These are phyloP conservation scores for Orycteropus afer DNA, from an alignment of 2,113 vertebrate species.

Conservation along the genomic window DNA sequence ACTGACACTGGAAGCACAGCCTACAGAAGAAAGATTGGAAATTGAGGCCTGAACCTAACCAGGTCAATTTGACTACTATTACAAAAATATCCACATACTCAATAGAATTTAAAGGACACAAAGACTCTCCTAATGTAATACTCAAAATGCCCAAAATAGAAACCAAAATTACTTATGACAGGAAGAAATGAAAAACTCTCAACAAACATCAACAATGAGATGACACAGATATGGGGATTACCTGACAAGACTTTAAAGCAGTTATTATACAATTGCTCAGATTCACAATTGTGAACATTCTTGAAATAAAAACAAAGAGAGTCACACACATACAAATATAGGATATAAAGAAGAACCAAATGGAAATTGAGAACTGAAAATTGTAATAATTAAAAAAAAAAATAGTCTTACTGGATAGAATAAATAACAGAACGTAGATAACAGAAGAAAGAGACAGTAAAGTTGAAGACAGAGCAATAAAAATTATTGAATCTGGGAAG, in stretches of 20 bases:
- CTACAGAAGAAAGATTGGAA: neutral
- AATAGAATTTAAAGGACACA: neutral
- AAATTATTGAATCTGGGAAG: no score
- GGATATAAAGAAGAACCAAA: no score
- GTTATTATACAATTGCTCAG: neutral
- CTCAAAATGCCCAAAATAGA: neutral
- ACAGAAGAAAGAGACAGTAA: no score
- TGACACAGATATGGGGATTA: neutral
- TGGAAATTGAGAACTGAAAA: neutral
- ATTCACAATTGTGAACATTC: neutral
- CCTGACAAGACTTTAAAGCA: neutral
- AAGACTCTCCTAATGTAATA: neutral
- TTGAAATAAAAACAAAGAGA: neutral
- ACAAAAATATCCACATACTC: no score
- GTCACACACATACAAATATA: neutral
- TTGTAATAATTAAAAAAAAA: neutral
- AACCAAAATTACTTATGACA: no score
- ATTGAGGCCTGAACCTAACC: neutral
- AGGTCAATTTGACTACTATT: neutral
- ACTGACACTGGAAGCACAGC: neutral
- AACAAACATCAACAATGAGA: neutral
- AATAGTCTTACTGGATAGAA: no score
- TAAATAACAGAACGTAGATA: no score
- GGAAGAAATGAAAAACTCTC: no score
- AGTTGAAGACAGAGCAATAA: no score